These are phyloP conservation scores for Macaca nemestrina DNA, from an alignment of 2,113 vertebrate genomes.

Conservation along the genomic window DNA sequence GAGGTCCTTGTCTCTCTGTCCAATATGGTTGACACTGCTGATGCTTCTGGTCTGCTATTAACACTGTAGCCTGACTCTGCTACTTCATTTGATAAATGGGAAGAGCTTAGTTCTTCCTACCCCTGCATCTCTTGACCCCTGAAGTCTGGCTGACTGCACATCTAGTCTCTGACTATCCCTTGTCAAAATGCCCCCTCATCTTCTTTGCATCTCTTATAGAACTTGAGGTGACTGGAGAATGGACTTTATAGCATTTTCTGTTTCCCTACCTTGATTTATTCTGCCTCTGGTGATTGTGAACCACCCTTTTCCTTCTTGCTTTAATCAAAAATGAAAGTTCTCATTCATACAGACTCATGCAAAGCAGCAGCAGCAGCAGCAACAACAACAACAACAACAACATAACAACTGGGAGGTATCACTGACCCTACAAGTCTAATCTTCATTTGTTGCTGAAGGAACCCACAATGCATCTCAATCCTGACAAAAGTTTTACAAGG, in stretches of 20 bases:
- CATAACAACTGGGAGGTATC: not conserved
- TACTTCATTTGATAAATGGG: not conserved
- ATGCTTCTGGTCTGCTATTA: not conserved
- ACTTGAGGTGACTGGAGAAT: not conserved
- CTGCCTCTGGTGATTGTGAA: not conserved
- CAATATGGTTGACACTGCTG: rapidly evolving
- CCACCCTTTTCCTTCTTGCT: not conserved
- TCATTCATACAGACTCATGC: not conserved
- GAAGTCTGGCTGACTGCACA: not conserved
- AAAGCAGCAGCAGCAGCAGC: not conserved
- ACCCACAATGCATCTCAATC: not conserved
- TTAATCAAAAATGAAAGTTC: not conserved
- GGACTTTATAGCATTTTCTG: not conserved
- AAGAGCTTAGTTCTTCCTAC: not conserved
- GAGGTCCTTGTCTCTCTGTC: not conserved
- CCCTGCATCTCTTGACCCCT: not conserved
- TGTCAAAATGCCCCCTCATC: not conserved
- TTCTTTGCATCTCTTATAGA: not conserved
- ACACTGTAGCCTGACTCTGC: not conserved
- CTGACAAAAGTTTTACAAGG: not conserved
- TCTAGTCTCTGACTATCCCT: not conserved
- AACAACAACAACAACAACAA: not conserved
- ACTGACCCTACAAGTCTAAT: not conserved
- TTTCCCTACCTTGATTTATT: not conserved
- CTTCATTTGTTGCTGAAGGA: not conserved